These are phyloP conservation scores for Channa argus DNA, from an alignment of 2,113 vertebrate genomes.

Conservation along the genomic window DNA sequence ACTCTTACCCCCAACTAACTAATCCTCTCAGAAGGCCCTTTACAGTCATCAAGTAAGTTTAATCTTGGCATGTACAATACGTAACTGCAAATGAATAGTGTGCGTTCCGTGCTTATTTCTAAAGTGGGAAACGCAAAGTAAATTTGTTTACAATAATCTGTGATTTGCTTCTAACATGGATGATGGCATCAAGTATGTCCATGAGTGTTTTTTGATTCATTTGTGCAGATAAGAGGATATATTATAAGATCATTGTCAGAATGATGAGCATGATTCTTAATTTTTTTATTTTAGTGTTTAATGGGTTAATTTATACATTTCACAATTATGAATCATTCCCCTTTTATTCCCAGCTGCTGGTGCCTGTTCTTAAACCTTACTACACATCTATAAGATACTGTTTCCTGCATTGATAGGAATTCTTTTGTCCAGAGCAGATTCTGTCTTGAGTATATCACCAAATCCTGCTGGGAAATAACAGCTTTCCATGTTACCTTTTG, in stretches of 20 bases:
- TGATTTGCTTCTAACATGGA: slow-evolving; percentile 29
- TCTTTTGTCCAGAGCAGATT: slow-evolving; percentile 22
- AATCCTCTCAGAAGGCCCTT: background rate
- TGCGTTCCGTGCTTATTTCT: slow-evolving; percentile 20
- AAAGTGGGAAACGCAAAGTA: slow-evolving; percentile 6
- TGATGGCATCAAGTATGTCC: slow-evolving; percentile 18
- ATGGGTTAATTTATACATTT: background rate
- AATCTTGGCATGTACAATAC: slow-evolving; percentile 11
- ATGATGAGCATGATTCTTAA: background rate
- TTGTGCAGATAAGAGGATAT: background rate
- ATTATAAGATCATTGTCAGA: too few species aligned
- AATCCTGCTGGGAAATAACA: slow-evolving; percentile 47
- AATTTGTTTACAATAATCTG: slow-evolving; percentile 42
- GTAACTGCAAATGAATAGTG: slow-evolving; percentile 29
- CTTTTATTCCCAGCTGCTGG: background rate
- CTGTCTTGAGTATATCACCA: slow-evolving; percentile 4
- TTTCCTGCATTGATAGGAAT: slow-evolving; percentile 17
- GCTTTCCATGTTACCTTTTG: slow-evolving; percentile 23
- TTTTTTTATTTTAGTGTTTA: too few species aligned
- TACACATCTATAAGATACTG: background rate
- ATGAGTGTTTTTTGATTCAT: slow-evolving; percentile 7
- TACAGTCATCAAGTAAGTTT: slow-evolving; percentile 1
- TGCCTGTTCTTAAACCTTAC: slow-evolving; percentile 1
- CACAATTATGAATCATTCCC: background rate
- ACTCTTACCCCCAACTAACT: background rate